Conservation (phyloP, 2,797 vertebrate genomes). For the Danio aesculapii region DNA sequence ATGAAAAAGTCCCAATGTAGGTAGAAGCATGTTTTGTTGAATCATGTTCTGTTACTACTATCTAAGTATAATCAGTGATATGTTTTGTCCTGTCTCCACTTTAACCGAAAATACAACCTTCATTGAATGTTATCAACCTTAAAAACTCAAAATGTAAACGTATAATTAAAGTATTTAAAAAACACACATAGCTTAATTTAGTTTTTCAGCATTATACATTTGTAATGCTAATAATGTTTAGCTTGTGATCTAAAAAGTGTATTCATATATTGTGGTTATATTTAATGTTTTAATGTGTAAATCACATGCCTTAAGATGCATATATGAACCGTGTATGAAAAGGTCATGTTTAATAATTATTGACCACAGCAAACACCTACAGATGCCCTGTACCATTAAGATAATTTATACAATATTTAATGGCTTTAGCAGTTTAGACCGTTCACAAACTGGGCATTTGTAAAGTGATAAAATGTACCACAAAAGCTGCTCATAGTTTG, state of each 20-base stretch:
- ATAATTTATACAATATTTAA: not conserved
- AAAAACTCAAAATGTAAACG: not conserved
- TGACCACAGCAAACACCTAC: not conserved
- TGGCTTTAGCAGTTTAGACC: not conserved
- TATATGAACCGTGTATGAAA: not conserved
- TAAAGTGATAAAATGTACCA: not conserved
- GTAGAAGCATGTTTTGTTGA: constrained; percentile 47
- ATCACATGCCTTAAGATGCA: not conserved
- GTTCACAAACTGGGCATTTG: not conserved
- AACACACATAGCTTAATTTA: not conserved
- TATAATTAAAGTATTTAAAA: not conserved
- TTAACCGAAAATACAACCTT: not conserved
- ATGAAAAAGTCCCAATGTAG: constrained; percentile 82
- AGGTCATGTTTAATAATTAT: not conserved
- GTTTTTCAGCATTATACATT: not conserved
- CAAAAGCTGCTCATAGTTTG: not conserved
- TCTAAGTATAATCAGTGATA: too few species aligned
- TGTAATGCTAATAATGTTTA: not conserved
- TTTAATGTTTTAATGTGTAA: not conserved
- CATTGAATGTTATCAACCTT: not conserved
- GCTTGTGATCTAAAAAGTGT: not conserved
- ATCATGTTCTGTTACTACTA: not conserved
- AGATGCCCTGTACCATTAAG: not conserved
- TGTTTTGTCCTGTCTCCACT: not conserved
- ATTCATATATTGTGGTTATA: not conserved